Evolutionary conservation across 2,888 invertebrate genomes (phyloP).

Genomic region (Glyphotaelius pellucidus): DNA sequence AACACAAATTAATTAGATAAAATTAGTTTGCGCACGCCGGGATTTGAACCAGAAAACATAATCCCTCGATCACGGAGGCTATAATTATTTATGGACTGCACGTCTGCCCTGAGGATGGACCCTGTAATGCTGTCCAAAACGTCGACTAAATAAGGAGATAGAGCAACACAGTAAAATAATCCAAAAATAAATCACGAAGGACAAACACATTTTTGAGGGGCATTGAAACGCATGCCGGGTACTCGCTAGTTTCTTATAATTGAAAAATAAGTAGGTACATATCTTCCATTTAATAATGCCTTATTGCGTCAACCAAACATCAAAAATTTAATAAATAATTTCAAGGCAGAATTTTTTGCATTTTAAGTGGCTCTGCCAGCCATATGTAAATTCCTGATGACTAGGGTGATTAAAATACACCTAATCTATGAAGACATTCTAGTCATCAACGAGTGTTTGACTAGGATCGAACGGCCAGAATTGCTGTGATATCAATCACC

Average conservation of each 20-base stretch:
- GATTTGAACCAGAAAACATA: too few relatives aligned
- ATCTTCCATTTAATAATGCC: not conserved
- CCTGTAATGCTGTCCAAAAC: too few relatives aligned
- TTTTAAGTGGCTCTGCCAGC: not conserved
- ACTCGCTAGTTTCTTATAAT: not conserved
- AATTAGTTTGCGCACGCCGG: too few relatives aligned
- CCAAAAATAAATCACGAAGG: too few relatives aligned
- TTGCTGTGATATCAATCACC: not conserved
- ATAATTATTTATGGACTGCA: too few relatives aligned
- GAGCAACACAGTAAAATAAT: too few relatives aligned
- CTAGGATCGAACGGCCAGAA: not conserved
- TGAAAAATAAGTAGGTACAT: not conserved
- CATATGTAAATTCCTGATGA: not conserved
- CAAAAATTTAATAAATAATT: not conserved
- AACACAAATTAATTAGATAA: too few relatives aligned
- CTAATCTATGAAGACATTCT: not conserved
- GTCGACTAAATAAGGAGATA: too few relatives aligned
- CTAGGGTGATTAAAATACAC: not conserved
- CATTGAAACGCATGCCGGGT: too few relatives aligned
- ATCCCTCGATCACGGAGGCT: too few relatives aligned
- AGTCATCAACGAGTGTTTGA: not conserved
- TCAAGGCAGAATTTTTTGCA: not conserved
- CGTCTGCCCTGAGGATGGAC: too few relatives aligned
- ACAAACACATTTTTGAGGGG: too few relatives aligned
- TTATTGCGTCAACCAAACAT: not conserved